Conservation (phyloP, 1,140 invertebrate genomes). For the Hypothenemus hampei region DNA sequence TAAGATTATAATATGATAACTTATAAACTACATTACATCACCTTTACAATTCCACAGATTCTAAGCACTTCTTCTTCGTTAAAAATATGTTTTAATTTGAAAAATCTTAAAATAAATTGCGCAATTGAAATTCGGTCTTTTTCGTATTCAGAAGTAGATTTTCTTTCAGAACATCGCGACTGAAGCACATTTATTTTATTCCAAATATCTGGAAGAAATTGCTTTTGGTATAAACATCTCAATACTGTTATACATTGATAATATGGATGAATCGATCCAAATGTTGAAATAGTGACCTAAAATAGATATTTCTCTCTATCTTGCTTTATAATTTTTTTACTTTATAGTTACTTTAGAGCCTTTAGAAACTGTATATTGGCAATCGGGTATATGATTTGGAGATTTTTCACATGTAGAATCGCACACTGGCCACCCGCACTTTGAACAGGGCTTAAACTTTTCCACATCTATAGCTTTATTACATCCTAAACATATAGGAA, state of each 20-base stretch:
- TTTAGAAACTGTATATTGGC: conserved; percentile 55
- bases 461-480: conserved; percentile 48
- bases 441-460: conserved; percentile 51
- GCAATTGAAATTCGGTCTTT: conserved; percentile 57
- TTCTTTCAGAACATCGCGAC: conserved; percentile 55
- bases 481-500: conserved; percentile 65
- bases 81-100: conserved; percentile 57
- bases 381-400: conserved; percentile 63
- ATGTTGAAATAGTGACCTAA: conserved; percentile 60
- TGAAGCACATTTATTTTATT: conserved; percentile 57
- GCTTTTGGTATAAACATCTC: conserved; percentile 60
- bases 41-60: conserved; percentile 69
- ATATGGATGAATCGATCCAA: conserved; percentile 59
- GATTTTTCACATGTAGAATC: conserved; percentile 54
- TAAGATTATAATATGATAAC: background rate
- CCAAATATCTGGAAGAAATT: conserved; percentile 57
- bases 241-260: conserved; percentile 70
- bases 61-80: conserved; percentile 66
- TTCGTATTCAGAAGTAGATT: conserved; percentile 56
- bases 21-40: conserved; percentile 34
- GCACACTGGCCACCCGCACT: conserved; percentile 75
- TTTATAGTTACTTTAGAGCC: conserved; percentile 52
- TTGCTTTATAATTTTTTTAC: background rate
- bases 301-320: conserved; percentile 1
- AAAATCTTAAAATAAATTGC: conserved; percentile 63